phyloP scores from a whole-genome alignment of 2,113 vertebrate species.

The Grallaria varia region DNA sequence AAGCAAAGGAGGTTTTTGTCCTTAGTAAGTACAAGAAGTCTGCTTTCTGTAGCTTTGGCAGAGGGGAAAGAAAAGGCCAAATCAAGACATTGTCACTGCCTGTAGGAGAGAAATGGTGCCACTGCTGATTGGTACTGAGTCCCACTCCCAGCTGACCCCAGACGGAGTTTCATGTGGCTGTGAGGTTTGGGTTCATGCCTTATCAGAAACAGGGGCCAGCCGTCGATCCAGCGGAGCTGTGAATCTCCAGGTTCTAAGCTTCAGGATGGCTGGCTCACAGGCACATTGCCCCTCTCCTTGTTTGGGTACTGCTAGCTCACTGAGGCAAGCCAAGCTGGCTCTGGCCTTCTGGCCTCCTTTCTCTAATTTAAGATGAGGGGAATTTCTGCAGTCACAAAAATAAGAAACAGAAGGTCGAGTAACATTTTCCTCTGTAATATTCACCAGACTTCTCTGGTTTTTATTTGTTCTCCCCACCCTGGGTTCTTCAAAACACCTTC shows the following conservation, averaged over 20 bases:
- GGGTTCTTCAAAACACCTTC: constrained; percentile 53
- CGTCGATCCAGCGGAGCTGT: neutral
- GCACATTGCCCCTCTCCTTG: neutral
- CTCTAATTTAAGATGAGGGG: neutral
- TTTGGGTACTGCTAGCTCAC: neutral
- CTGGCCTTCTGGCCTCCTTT: neutral
- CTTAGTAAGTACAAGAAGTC: neutral
- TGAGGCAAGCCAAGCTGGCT: neutral
- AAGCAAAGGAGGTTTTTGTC: neutral
- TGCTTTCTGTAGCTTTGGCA: neutral
- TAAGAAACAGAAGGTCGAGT: neutral
- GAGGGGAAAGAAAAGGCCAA: neutral
- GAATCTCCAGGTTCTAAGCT: neutral
- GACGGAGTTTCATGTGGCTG: neutral
- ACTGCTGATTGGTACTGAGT: neutral
- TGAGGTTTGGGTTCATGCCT: neutral
- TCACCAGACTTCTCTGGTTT: constrained; percentile 27
- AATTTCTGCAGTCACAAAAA: constrained; percentile 8
- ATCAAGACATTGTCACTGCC: neutral
- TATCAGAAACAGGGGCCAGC: neutral
- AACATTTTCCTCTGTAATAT: constrained; percentile 6
- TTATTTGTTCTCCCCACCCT: constrained; percentile 21
- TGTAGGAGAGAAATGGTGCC: neutral
- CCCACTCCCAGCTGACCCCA: neutral
- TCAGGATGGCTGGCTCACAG: neutral